Conservation (phyloP, 2,113 vertebrate genomes). For the Hydropotes inermis region DNA sequence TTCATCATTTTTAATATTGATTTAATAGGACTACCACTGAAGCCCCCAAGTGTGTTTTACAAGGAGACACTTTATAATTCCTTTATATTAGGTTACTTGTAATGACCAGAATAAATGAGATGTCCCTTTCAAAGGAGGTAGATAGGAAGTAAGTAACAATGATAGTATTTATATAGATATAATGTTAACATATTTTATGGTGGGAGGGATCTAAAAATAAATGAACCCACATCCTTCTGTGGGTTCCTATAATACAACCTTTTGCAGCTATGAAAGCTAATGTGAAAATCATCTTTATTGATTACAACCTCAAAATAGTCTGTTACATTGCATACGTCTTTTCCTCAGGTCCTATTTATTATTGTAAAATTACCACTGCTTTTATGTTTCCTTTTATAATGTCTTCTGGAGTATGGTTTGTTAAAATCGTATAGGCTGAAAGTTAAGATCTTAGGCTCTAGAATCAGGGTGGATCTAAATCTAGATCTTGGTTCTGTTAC, state of each 20-base stretch:
- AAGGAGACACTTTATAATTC: slow-evolving; percentile 31
- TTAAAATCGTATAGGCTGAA: slow-evolving; percentile 3
- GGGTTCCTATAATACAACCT: slow-evolving; percentile 36
- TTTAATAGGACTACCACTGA: slow-evolving; percentile 15
- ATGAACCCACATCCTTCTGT: slow-evolving; percentile 24
- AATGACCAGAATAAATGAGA: slow-evolving; percentile 53
- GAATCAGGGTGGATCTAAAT: not conserved
- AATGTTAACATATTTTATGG: slow-evolving; percentile 60
- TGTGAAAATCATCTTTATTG: slow-evolving; percentile 56
- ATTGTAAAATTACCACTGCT: slow-evolving; percentile 41
- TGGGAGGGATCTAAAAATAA: slow-evolving; percentile 47
- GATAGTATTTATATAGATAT: slow-evolving; percentile 25
- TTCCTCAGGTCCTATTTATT: not conserved
- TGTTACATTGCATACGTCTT: slow-evolving; percentile 37
- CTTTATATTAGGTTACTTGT: not conserved
- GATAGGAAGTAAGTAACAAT: slow-evolving; percentile 44
- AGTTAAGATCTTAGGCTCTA: not conserved
- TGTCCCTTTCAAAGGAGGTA: slow-evolving; percentile 55
- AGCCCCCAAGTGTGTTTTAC: not conserved
- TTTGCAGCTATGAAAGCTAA: slow-evolving; percentile 24
- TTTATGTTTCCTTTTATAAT: slow-evolving; percentile 31
- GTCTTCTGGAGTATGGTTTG: slow-evolving; percentile 26
- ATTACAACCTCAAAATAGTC: slow-evolving; percentile 68
- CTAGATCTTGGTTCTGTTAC: not conserved
- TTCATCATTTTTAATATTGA: slow-evolving; percentile 42